A percentile compares a stretch with the other conserved stretches of the same genome.
phyloP scores from a whole-genome alignment of 2,113 vertebrate species.

The Garra rufa region DNA sequence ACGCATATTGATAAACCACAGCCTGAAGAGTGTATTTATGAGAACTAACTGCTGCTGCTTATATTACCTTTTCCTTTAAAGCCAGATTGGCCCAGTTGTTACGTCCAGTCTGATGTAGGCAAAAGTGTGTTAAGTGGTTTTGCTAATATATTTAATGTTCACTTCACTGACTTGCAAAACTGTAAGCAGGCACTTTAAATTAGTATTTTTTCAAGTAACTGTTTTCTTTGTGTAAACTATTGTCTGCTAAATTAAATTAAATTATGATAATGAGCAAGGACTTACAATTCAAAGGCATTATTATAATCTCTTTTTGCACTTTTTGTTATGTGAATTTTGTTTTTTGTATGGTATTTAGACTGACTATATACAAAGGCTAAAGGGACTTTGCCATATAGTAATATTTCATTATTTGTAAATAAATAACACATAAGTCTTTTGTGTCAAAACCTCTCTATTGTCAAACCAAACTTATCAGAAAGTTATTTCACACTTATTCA shows the following conservation, averaged over 20 bases:
- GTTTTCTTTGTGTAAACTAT: neutral
- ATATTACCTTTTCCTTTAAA: too few relatives aligned
- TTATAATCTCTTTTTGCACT: neutral
- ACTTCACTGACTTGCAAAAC: neutral
- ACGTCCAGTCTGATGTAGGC: neutral
- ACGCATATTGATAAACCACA: neutral
- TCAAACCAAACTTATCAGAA: neutral
- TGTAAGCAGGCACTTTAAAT: neutral
- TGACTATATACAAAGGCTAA: too few relatives aligned
- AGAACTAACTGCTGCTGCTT: conserved; percentile 46
- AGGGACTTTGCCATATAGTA: too few relatives aligned
- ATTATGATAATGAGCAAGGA: conserved; percentile 31
- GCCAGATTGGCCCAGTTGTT: neutral
- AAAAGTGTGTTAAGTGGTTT: neutral
- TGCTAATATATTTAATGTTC: too few relatives aligned
- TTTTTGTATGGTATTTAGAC: neutral
- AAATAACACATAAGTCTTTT: neutral
- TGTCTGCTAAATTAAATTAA: neutral
- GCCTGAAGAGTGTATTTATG: conserved; percentile 57
- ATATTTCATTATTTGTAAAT: neutral
- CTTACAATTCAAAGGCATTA: neutral
- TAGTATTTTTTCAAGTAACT: neutral
- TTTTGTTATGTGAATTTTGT: neutral
- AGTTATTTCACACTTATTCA: neutral
- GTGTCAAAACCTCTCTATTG: neutral